phyloP scores from a whole-genome alignment of 2,888 invertebrate species.

The Mesorhabditis belari region DNA sequence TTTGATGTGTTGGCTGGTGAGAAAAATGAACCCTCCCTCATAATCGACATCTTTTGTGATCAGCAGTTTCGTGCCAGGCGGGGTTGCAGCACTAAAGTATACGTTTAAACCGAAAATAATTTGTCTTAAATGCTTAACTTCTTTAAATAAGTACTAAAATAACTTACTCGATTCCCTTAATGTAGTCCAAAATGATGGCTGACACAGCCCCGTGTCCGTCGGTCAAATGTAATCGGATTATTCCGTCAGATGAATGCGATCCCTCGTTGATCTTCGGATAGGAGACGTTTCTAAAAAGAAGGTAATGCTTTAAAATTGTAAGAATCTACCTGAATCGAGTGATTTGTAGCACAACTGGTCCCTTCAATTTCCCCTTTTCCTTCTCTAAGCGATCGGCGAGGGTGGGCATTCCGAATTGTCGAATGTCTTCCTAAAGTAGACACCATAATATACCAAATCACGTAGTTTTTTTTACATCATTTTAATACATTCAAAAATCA shows the following conservation, averaged over 20 bases:
- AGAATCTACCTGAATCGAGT: not conserved
- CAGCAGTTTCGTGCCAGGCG: not conserved
- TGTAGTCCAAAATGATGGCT: not conserved
- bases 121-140: too few species aligned
- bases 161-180: not conserved
- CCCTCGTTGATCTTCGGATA: not conserved
- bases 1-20: not conserved
- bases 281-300: not conserved
- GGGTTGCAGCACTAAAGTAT: not conserved
- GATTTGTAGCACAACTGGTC: not conserved
- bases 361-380: not conserved
- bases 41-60: not conserved
- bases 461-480: not conserved
- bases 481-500: not conserved
- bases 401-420: not conserved
- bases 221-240: not conserved
- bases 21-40: not conserved
- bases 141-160: too few species aligned
- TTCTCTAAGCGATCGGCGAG: not conserved
- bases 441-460: not conserved
- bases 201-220: not conserved
- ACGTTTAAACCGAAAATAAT: not conserved
- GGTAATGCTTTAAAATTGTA: not conserved
- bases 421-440: not conserved
- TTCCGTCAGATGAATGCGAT: not conserved